phyloP scores from a whole-genome alignment of 2,888 invertebrate species.

The Linnaemya vulpina region DNA sequence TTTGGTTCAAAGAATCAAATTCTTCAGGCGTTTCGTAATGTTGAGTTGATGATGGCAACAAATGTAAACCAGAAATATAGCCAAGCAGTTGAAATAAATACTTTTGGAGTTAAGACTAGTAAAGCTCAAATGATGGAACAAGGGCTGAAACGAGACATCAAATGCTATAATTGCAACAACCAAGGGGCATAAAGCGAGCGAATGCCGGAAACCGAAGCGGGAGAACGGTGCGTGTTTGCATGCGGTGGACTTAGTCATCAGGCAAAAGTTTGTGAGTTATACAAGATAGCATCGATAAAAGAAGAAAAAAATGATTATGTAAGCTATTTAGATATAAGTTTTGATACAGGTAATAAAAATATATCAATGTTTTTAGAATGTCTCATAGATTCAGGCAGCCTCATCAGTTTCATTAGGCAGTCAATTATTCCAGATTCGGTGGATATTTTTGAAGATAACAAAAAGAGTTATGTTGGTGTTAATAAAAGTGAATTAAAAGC shows the following conservation, averaged over 20 bases:
- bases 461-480: slow-evolving; percentile 50
- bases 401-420: slow-evolving; percentile 56
- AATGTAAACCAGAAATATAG: not conserved
- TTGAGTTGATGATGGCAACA: not conserved
- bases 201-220: slow-evolving; percentile 54
- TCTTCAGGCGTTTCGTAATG: not conserved
- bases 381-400: slow-evolving; percentile 70
- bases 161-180: slow-evolving; percentile 53
- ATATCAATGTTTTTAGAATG: slow-evolving; percentile 65
- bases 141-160: slow-evolving; percentile 17
- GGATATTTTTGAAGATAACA: slow-evolving; percentile 32
- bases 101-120: not conserved
- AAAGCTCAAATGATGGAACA: too few relatives aligned
- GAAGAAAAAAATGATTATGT: slow-evolving; percentile 48
- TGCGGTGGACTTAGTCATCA: slow-evolving; percentile 38
- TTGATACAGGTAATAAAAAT: slow-evolving; percentile 27
- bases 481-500: slow-evolving; percentile 65
- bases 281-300: slow-evolving; percentile 1
- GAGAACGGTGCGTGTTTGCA: slow-evolving; percentile 46
- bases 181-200: slow-evolving; percentile 39
- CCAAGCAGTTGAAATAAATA: not conserved
- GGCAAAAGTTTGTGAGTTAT: slow-evolving; percentile 32
- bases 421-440: slow-evolving; percentile 43
- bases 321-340: slow-evolving; percentile 35
- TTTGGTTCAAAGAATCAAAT: not conserved